Evolutionary conservation across 2,888 invertebrate genomes (phyloP).

Genomic region (Cerastis leucographa): DNA sequence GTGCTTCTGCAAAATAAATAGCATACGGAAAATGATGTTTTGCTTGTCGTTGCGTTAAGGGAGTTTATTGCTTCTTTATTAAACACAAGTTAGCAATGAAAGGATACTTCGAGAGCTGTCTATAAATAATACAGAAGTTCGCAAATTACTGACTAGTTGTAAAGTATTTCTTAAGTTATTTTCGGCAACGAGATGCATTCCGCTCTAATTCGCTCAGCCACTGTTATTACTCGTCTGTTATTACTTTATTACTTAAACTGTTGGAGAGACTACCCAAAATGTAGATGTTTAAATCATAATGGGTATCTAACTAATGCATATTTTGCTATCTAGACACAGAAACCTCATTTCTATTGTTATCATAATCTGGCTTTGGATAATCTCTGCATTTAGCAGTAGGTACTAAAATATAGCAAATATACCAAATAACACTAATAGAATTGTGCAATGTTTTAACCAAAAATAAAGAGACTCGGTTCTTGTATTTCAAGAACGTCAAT

Average conservation of each 20-base stretch:
- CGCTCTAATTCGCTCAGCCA: slow-evolving; percentile 26
- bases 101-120: neutral
- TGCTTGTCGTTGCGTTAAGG: neutral
- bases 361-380: slow-evolving; percentile 16
- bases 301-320: neutral
- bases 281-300: neutral
- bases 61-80: neutral
- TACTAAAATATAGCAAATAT: neutral
- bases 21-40: neutral
- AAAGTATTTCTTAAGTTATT: slow-evolving; percentile 8
- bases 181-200: slow-evolving; percentile 21
- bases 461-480: slow-evolving; percentile 4
- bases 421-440: neutral
- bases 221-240: neutral
- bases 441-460: slow-evolving; percentile 9
- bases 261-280: neutral
- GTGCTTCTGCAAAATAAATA: slow-evolving; percentile 87
- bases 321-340: slow-evolving; percentile 28
- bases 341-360: slow-evolving; percentile 28
- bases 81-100: neutral
- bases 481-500: slow-evolving; percentile 19
- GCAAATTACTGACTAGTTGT: neutral
- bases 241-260: slow-evolving; percentile 5
- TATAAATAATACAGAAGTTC: neutral
- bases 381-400: neutral